Conservation (phyloP, 2,888 invertebrate genomes). For the Sceliomorpha sp. region DNA sequence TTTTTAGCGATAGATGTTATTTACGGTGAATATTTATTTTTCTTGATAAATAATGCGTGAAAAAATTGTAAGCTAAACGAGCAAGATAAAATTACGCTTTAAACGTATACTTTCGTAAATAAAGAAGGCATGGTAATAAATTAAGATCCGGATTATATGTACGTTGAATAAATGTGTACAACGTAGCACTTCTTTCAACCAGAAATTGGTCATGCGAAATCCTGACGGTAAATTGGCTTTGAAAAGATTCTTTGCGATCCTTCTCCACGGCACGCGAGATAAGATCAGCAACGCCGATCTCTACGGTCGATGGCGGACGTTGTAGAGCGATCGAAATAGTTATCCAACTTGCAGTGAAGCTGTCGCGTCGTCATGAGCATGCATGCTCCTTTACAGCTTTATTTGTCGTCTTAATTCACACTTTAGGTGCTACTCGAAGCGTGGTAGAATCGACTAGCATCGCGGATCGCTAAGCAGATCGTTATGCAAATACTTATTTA, state of each 20-base stretch:
- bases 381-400: conserved; percentile 10
- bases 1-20: too few relatives aligned
- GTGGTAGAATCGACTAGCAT: conserved; percentile 2
- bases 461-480: background rate
- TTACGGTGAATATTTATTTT: too few relatives aligned
- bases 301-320: conserved; percentile 3
- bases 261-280: conserved; percentile 14
- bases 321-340: conserved; percentile 17
- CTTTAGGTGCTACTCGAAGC: conserved; percentile 9
- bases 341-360: conserved; percentile 6
- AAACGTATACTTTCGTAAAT: too few relatives aligned
- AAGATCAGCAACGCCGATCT: conserved; percentile 9
- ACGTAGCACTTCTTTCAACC: conserved; percentile 1
- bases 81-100: too few relatives aligned
- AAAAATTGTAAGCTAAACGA: too few relatives aligned
- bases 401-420: conserved; percentile 17
- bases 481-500: conserved; percentile 5
- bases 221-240: conserved; percentile 17
- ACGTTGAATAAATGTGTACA: too few relatives aligned
- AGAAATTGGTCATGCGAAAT: conserved; percentile 21
- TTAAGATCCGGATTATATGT: too few relatives aligned
- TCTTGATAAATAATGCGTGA: too few relatives aligned
- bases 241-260: conserved; percentile 20
- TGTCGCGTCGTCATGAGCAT: conserved; percentile 1
- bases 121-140: too few relatives aligned